Conservation (phyloP, 1,140 invertebrate genomes). For the Ylistrum balloti region DNA sequence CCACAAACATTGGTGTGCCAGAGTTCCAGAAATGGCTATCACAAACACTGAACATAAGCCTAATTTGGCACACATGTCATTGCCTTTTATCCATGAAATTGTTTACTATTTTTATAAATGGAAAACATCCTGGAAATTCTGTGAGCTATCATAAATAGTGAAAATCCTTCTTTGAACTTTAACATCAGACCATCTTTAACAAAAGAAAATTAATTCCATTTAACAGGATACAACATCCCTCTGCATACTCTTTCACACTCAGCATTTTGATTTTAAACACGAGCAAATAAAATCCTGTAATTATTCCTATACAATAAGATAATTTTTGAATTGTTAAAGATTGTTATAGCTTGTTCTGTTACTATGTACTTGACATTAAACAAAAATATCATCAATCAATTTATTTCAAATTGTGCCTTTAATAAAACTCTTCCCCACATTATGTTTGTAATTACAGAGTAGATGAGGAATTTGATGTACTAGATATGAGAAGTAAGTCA, state of each 20-base stretch:
- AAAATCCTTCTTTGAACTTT: background rate
- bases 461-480: background rate
- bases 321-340: background rate
- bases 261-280: background rate
- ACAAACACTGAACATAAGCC: background rate
- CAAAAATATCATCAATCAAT: background rate
- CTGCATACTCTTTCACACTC: background rate
- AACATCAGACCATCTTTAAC: too few species aligned
- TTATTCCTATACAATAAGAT: background rate
- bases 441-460: background rate
- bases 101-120: constrained; percentile 16
- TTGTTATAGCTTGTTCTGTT: background rate
- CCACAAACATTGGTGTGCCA: background rate
- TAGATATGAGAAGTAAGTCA: background rate
- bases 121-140: background rate
- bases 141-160: background rate
- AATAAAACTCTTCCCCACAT: background rate
- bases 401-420: constrained; percentile 15
- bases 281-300: background rate
- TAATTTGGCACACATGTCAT: background rate
- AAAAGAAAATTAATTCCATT: too few species aligned
- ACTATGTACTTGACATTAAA: background rate
- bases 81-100: constrained; percentile 39
- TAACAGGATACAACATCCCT: background rate
- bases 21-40: background rate